Conservation (phyloP, 1,140 invertebrate genomes). For the Eumeta japonica region DNA sequence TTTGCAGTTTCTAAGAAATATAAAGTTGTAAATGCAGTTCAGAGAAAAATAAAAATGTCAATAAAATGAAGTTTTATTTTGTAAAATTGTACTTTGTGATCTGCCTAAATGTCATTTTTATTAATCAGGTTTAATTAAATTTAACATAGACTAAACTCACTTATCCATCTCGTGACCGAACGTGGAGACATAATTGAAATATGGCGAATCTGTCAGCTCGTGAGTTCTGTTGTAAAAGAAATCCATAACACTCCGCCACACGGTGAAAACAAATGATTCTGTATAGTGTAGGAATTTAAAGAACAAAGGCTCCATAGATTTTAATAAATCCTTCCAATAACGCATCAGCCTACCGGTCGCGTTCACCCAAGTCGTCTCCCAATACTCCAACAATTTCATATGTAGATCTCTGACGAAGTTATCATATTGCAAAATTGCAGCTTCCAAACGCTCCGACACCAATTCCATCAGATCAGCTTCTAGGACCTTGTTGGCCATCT, state of each 20-base stretch:
- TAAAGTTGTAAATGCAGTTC: constrained; percentile 41
- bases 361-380: constrained; percentile 70
- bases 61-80: constrained; percentile 4
- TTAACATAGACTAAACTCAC: constrained; percentile 24
- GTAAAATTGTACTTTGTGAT: too few relatives aligned
- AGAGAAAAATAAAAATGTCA: constrained; percentile 6
- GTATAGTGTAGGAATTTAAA: constrained; percentile 72
- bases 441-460: constrained; percentile 66
- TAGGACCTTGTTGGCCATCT: constrained; percentile 66
- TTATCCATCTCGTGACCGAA: constrained; percentile 76
- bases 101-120: too few relatives aligned
- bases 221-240: constrained; percentile 77
- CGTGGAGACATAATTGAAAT: constrained; percentile 74
- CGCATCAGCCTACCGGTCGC: constrained; percentile 60
- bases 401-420: constrained; percentile 76
- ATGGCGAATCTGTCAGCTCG: constrained; percentile 75
- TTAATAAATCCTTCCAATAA: constrained; percentile 70
- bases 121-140: constrained; percentile 1
- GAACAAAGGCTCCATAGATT: constrained; percentile 73
- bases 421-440: constrained; percentile 72
- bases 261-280: constrained; percentile 70
- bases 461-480: constrained; percentile 72
- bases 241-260: constrained; percentile 71
- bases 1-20: too few relatives aligned
- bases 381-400: constrained; percentile 72